These are phyloP conservation scores for Serripes groenlandicus DNA, from an alignment of 2,888 invertebrate genomes.

Conservation along the genomic window DNA sequence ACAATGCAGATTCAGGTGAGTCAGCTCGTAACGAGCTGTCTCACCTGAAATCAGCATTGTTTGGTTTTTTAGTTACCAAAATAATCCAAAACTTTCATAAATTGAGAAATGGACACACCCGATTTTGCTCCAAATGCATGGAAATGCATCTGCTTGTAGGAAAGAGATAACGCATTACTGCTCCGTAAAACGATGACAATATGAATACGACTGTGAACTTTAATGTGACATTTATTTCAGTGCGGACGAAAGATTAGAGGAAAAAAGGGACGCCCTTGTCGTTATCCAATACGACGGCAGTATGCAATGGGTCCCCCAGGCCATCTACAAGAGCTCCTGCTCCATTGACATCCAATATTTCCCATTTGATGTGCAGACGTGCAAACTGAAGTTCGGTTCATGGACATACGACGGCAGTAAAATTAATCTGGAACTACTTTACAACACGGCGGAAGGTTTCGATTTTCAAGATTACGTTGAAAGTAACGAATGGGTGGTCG, in stretches of 20 bases:
- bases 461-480: constrained; percentile 84
- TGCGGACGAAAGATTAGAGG: constrained; percentile 86
- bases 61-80: too few relatives aligned
- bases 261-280: constrained; percentile 85
- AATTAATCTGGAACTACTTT: constrained; percentile 75
- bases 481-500: constrained; percentile 86
- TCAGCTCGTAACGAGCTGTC: too few relatives aligned
- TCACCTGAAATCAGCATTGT: too few relatives aligned
- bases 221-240: constrained; percentile 73
- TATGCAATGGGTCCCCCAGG: constrained; percentile 84
- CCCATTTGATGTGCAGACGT: constrained; percentile 86
- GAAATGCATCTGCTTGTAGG: too few relatives aligned
- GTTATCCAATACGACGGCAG: constrained; percentile 83
- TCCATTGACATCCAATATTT: constrained; percentile 86
- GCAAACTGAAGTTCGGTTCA: constrained; percentile 86
- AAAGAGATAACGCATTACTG: too few relatives aligned
- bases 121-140: too few relatives aligned
- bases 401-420: constrained; percentile 86
- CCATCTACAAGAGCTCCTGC: constrained; percentile 86
- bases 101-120: too few relatives aligned
- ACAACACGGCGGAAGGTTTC: constrained; percentile 72
- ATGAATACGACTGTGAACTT: too few relatives aligned
- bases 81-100: too few relatives aligned
- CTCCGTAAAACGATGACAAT: too few relatives aligned
- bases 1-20: too few relatives aligned